phyloP scores from a whole-genome alignment of 2,888 invertebrate genomes.

The Parelbella ahira region DNA sequence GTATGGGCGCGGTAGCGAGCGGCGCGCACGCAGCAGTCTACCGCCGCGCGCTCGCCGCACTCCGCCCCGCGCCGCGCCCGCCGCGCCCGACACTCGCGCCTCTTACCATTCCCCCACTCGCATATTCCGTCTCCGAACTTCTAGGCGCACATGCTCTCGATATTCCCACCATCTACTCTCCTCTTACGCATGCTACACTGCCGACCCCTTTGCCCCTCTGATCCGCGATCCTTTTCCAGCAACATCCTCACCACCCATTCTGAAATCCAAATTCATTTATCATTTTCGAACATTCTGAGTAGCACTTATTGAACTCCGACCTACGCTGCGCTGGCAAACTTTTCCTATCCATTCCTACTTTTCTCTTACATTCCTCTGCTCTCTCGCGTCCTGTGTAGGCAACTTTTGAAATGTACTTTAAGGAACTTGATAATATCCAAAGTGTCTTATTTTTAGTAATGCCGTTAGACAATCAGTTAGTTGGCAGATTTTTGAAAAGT shows the following conservation, averaged over 20 bases:
- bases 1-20: slow-evolving; percentile 50
- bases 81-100: slow-evolving; percentile 61
- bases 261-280: slow-evolving; percentile 35
- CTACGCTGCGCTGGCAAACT: slow-evolving; percentile 31
- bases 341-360: slow-evolving; percentile 56
- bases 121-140: slow-evolving; percentile 76
- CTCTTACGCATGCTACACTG: slow-evolving; percentile 85
- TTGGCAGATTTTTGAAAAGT: slow-evolving; percentile 73
- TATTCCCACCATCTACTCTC: slow-evolving; percentile 84
- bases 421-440: slow-evolving; percentile 71
- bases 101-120: slow-evolving; percentile 63
- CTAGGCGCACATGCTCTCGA: slow-evolving; percentile 86
- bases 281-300: slow-evolving; percentile 11
- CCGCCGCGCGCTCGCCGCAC: slow-evolving; percentile 68
- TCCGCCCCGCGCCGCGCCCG: slow-evolving; percentile 64
- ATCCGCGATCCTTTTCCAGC: slow-evolving; percentile 76
- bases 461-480: slow-evolving; percentile 73
- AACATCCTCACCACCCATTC: slow-evolving; percentile 72
- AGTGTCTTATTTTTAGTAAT: slow-evolving; percentile 79
- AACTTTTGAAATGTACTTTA: slow-evolving; percentile 49
- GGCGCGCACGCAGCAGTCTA: slow-evolving; percentile 64
- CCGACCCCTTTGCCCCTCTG: slow-evolving; percentile 73
- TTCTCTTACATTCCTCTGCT: slow-evolving; percentile 66
- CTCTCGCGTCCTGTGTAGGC: slow-evolving; percentile 50
- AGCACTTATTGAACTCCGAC: slow-evolving; percentile 18